Evolutionary conservation across 2,113 vertebrate species (phyloP), one percentile per base, ranked within the genome.

Genomic region (Polypterus bichir): DNA sequence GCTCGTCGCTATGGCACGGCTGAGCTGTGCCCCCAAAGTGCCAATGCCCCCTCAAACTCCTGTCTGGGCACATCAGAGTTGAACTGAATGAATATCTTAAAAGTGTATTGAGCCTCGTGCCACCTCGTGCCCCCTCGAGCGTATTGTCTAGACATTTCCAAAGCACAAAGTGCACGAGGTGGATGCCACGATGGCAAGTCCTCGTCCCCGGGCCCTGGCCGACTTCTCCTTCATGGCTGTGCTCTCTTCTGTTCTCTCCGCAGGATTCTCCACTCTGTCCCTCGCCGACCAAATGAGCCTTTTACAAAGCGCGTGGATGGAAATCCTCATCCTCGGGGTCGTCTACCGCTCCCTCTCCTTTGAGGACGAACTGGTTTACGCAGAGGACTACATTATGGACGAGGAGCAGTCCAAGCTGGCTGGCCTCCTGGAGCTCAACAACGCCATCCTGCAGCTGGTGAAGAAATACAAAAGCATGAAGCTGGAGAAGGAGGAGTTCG

Each of bases 361-460:
- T 72, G 96, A 98, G 74, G 96, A 99, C 76, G 97, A 99, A 88
- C 80, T 99, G 57, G 96, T 99, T 58, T 99, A 97, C 71, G 96
- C 96, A 63, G 96, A 99, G 79, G 96, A 99, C 89, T 99, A 99
- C 79, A 97, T 99, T 70, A 99, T 99, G 96, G 96, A 99, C 59
- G 95, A 98, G 86, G 96, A 98, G 73, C 96, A 97, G 72, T 99
- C 96, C 54, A 98, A 97, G 74, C 66, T 99, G 69, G 96, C 95
- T 48, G 95, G 96, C 70, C 90, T 99, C 67, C 91, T 99, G 68
- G 96, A 99, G 74, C 89, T 99, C 72, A 98, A 97, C 80, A 98
- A 98, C 57, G 90, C 94, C 70, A 97, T 99, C 83, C 90, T 99
- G 71, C 96, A 99, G 75, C 90, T 98, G 79, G 95, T 97, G 66